A percentile compares a stretch with the other conserved stretches of the same genome.
Conservation (phyloP, 2,888 invertebrate genomes). For the Erannis defoliaria region DNA sequence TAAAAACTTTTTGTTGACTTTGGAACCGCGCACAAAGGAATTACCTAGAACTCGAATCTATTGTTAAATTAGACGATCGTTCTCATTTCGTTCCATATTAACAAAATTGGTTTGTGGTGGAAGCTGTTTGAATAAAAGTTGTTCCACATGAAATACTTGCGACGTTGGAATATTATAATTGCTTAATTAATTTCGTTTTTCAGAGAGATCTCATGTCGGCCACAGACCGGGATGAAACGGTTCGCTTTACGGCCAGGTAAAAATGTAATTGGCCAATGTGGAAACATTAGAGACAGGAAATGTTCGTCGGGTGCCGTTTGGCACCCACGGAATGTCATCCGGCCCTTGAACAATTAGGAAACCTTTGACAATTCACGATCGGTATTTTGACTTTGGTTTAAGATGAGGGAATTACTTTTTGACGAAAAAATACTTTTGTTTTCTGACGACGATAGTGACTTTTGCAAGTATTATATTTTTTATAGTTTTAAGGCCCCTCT, state of each 20-base stretch:
- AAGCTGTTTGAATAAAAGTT: background rate
- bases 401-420: background rate
- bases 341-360: slow-evolving; percentile 37
- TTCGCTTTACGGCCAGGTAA: slow-evolving; percentile 21
- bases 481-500: too few species aligned
- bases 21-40: slow-evolving; percentile 4
- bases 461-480: background rate
- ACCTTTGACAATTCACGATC: slow-evolving; percentile 35
- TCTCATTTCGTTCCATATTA: slow-evolving; percentile 11
- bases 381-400: slow-evolving; percentile 9
- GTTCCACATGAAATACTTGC: background rate
- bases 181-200: slow-evolving; percentile 13
- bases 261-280: slow-evolving; percentile 24
- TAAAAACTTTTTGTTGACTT: slow-evolving; percentile 10
- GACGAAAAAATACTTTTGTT: background rate
- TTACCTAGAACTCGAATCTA: slow-evolving; percentile 6
- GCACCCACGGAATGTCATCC: slow-evolving; percentile 7
- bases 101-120: background rate
- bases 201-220: background rate
- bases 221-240: slow-evolving; percentile 7
- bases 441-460: too few species aligned
- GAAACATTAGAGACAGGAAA: slow-evolving; percentile 26
- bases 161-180: slow-evolving; percentile 3
- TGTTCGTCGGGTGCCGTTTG: slow-evolving; percentile 15
- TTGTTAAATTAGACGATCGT: slow-evolving; percentile 11